phyloP scores from a whole-genome alignment of 2,113 vertebrate genomes.

The Noturus placidus region DNA sequence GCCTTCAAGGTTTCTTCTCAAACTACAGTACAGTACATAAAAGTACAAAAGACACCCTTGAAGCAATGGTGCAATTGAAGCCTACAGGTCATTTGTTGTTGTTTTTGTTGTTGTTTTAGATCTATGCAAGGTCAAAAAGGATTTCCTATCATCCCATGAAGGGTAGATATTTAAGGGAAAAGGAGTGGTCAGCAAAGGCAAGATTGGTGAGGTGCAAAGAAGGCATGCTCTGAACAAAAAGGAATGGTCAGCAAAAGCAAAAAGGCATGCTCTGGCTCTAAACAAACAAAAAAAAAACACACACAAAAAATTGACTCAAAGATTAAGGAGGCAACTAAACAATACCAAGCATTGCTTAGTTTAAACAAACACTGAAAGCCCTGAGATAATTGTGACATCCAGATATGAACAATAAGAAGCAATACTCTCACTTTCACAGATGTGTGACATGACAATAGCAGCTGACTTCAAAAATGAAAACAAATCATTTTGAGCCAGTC shows the following conservation, averaged over 20 bases:
- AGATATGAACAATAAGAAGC: slow-evolving; percentile 66
- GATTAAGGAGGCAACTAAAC: slow-evolving; percentile 71
- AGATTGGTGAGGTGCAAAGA: slow-evolving; percentile 96
- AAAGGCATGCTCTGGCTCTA: slow-evolving; percentile 51
- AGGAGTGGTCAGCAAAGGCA: slow-evolving; percentile 73
- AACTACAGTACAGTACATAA: not conserved
- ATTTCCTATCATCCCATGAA: slow-evolving; percentile 60
- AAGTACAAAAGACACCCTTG: not conserved
- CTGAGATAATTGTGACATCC: slow-evolving; percentile 57
- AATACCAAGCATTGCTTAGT: slow-evolving; percentile 76
- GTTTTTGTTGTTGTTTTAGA: not conserved
- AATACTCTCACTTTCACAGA: slow-evolving; percentile 70
- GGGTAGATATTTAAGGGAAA: slow-evolving; percentile 69
- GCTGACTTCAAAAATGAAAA: slow-evolving; percentile 53
- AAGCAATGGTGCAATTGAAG: too few species aligned
- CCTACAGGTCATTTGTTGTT: too few species aligned
- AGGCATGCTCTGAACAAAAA: slow-evolving; percentile 79
- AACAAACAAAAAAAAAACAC: slow-evolving; percentile 67
- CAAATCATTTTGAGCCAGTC: slow-evolving; percentile 70
- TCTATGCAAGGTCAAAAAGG: slow-evolving; percentile 52
- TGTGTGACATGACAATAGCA: slow-evolving; percentile 66
- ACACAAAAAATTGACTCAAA: slow-evolving; percentile 57
- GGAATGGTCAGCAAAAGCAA: not conserved
- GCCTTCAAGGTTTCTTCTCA: not conserved
- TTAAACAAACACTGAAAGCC: slow-evolving; percentile 83